Percentiles rank a stretch among this genome's conserved stretches.
Conservation (phyloP, 2,113 vertebrate genomes). For the Porphyrio hochstetteri region DNA sequence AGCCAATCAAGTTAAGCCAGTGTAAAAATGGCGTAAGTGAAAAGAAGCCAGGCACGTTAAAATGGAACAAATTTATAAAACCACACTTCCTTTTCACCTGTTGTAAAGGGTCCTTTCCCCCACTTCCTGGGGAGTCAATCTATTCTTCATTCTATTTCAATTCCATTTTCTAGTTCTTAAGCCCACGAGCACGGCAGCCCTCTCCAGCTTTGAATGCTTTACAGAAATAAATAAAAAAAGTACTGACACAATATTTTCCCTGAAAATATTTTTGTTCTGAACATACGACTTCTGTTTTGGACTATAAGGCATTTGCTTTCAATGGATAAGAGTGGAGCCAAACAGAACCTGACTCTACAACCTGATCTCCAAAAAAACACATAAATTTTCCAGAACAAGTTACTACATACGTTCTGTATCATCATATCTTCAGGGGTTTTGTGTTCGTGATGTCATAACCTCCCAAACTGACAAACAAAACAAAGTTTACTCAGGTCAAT, state of each 20-base stretch:
- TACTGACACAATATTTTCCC: not conserved
- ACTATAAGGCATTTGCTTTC: not conserved
- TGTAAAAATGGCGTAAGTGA: slow-evolving; percentile 47
- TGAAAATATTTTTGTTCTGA: slow-evolving; percentile 13
- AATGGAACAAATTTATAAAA: slow-evolving; percentile 58
- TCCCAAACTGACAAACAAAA: not conserved
- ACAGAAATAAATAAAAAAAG: not conserved
- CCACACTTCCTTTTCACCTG: slow-evolving; percentile 63
- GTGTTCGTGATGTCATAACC: not conserved
- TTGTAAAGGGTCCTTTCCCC: not conserved
- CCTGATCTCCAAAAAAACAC: not conserved
- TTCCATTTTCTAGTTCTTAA: not conserved
- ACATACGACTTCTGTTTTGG: not conserved
- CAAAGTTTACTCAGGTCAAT: slow-evolving; percentile 26
- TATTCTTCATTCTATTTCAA: not conserved
- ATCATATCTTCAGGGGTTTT: not conserved
- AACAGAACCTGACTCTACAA: not conserved
- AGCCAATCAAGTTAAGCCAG: slow-evolving; percentile 65
- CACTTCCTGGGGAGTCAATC: not conserved
- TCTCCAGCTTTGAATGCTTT: not conserved
- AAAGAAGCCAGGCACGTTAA: slow-evolving; percentile 30
- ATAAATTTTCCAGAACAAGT: not conserved
- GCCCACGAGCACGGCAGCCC: not conserved
- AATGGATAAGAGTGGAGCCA: not conserved
- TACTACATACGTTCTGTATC: not conserved